These are phyloP conservation scores for Chinchilla lanigera DNA, from an alignment of 2,113 vertebrate genomes.

Conservation along the genomic window DNA sequence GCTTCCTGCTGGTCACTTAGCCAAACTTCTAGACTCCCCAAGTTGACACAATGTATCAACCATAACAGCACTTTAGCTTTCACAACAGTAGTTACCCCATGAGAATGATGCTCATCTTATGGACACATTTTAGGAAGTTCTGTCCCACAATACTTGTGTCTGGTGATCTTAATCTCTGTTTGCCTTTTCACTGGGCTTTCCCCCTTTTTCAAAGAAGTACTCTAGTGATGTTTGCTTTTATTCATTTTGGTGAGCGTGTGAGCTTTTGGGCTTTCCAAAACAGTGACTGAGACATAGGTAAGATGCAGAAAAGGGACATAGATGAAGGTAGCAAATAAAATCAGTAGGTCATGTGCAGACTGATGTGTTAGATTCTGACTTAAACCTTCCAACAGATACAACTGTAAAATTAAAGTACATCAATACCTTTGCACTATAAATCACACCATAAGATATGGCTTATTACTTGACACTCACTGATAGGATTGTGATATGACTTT, in stretches of 20 bases:
- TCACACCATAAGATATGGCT: not conserved
- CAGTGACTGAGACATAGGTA: not conserved
- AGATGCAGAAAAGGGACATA: not conserved
- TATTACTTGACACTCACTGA: not conserved
- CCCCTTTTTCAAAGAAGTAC: not conserved
- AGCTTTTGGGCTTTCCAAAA: not conserved
- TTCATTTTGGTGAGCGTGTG: not conserved
- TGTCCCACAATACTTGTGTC: not conserved
- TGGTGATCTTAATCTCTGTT: not conserved
- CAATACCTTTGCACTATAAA: not conserved
- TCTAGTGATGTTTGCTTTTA: not conserved
- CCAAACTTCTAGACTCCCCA: too few species aligned
- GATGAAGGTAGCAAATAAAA: not conserved
- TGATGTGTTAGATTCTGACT: not conserved
- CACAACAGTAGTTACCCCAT: not conserved
- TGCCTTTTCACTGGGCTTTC: not conserved
- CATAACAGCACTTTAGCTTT: too few species aligned
- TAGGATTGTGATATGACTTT: not conserved
- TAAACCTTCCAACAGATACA: not conserved
- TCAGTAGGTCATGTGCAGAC: not conserved
- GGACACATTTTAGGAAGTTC: not conserved
- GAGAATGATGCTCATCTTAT: not conserved
- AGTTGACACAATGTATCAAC: too few species aligned
- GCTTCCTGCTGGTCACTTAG: too few species aligned
- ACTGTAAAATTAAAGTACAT: not conserved